Base-by-base conservation (phyloP, 2,113 vertebrate species). In the Patagioenas fasciata region DNA sequence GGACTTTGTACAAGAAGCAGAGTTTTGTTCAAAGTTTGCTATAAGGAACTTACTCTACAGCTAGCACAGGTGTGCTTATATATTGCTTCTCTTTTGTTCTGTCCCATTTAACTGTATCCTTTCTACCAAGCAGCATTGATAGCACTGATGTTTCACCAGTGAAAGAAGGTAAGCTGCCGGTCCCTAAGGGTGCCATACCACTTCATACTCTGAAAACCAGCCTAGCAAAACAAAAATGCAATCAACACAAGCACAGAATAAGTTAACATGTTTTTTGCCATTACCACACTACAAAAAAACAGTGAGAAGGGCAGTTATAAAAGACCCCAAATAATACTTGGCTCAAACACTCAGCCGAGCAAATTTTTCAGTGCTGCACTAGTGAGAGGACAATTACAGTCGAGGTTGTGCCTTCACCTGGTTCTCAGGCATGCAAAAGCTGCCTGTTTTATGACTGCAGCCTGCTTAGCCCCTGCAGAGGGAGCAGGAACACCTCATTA, bases 401-500 rank as follows among this genome's bases (percentile, higher is more conserved):
- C 0, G 0, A 34, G 38, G 3, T 17, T 65, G 31, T 69, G 61
- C 8, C 3, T 80, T 88, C 77, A 86, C 92, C 88, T 94, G 82
- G 17, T 83, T 96, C 62, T 80, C 71, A 73, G 54, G 80, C 60
- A 48, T 28, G 57, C 32, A 53, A 67, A 96, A 86, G 20, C 64
- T 89, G 62, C 10, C 44, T 90, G 24, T 6, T 67, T 81, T 79
- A 71, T 79, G 77, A 80, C 57, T 97, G 88, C 95, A 97, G 69
- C 95, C 85, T 96, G 53, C 92, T 86, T 86, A 95, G 96, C 91
- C 95, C 95, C 96, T 97, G 93, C 92, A 97, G 96, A 94, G 96
- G 96, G 95, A 97, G 93, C 88, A 95, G 93, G 95, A 96, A 90
- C 82, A 93, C 93, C 93, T 96, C 93, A 96, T 95, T 96, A 93